Evolutionary conservation across 1,140 invertebrate genomes (phyloP), one percentile per base, ranked within the genome.

Genomic region (Zaprionus vittiger): DNA sequence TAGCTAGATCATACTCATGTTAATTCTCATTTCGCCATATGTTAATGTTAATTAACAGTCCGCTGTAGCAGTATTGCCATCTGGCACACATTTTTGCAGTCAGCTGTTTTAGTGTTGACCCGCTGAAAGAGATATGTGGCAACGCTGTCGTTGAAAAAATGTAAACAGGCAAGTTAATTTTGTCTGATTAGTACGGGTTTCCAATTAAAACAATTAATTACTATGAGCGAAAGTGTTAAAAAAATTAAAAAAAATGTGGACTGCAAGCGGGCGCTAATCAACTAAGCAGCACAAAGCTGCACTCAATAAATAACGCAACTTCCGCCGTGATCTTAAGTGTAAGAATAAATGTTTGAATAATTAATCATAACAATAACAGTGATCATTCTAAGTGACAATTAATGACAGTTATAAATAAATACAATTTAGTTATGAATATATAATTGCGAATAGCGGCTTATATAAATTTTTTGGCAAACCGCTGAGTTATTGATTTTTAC

Each of bases 401-500:
- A 15, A 34, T n/a, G 20, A 12, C 14, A 31, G 14, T 31, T 17
- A 20, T 14, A 24, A 52, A 52, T 52, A 12, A 52, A 22, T 2
- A 0, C 1, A 41, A 22, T 14, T 14, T 14, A 14, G 5, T 52
- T 24, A 20, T 14, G 20, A 22, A 14, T 22, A 4, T 17, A 14
- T 24, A 41, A 7, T 17, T 69, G 20, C 26, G 61, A 44, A 37
- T 12, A 34, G 7, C n/a, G 41, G n/a, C n/a, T 79, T 75, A 71
- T 44, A 49, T 76, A 79, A 54, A 72, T 15, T 59, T 15, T 15
- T 54, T 68, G 66, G 31, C 59, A 66, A 70, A 54, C 28, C n/a
- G 55, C 55, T 37, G 4, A 41, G 17, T 31, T 84, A 84, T 84
- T 86, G 82, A 84, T 84, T 84, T 84, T 83, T 71, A 22, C 61